These are phyloP conservation scores for Laticauda laticaudata DNA, from an alignment of 2,113 vertebrate species.

Conservation along the genomic window DNA sequence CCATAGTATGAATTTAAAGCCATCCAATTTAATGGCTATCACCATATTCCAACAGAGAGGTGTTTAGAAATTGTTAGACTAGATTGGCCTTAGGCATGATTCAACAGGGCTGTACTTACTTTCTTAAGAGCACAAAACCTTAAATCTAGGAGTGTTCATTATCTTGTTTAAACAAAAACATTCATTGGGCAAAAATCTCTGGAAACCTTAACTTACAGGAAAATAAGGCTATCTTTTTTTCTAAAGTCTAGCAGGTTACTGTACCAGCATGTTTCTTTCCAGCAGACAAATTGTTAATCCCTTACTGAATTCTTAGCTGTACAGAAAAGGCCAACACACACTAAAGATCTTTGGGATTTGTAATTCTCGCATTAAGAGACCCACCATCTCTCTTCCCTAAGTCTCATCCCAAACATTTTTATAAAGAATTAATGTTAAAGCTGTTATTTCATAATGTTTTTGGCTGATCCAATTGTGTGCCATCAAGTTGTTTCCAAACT, in stretches of 20 bases:
- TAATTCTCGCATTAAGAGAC: too few species aligned
- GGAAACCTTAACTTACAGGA: not conserved
- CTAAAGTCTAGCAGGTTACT: not conserved
- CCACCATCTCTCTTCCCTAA: too few species aligned
- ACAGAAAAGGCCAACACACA: not conserved
- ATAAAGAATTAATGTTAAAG: too few species aligned
- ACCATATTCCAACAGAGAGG: too few species aligned
- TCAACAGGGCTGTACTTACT: not conserved
- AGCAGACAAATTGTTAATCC: not conserved
- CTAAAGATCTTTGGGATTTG: not conserved
- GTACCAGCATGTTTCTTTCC: not conserved
- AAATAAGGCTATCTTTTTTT: not conserved
- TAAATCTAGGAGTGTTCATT: not conserved
- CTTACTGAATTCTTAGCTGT: not conserved
- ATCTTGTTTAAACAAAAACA: not conserved
- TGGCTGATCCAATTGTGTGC: too few species aligned
- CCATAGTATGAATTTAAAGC: too few species aligned
- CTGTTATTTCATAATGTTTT: too few species aligned
- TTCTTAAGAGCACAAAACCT: not conserved
- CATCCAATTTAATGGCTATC: too few species aligned
- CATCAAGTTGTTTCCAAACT: too few species aligned
- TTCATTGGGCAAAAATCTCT: not conserved
- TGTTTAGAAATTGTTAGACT: too few species aligned
- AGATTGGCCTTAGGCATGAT: too few species aligned
- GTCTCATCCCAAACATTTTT: too few species aligned